These are phyloP conservation scores for Drosophila ironensis DNA, from an alignment of 1,140 invertebrate genomes.

Conservation along the genomic window DNA sequence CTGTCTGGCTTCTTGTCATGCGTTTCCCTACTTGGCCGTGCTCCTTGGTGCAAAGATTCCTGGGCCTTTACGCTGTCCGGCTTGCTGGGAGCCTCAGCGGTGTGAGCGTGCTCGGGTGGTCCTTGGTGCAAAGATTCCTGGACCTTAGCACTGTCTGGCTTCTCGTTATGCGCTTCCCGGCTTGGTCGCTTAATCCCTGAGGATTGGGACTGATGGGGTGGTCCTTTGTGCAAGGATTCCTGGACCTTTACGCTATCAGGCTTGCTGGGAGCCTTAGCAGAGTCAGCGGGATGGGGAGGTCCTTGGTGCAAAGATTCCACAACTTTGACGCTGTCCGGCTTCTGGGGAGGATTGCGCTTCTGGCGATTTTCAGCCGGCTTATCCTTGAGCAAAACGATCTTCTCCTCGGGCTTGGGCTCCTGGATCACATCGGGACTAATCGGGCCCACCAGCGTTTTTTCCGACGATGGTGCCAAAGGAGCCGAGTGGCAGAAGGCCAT, in stretches of 20 bases:
- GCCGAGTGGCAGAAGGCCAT: constrained; percentile 39
- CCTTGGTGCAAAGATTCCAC: too few relatives aligned
- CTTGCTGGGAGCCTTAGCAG: too few relatives aligned
- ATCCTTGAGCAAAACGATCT: constrained; percentile 24
- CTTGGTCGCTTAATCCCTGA: too few relatives aligned
- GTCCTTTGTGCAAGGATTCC: too few relatives aligned
- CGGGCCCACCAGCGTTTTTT: constrained; percentile 5
- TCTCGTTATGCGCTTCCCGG: neutral
- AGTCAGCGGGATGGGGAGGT: too few relatives aligned
- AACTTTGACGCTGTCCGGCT: neutral
- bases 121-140: too few relatives aligned
- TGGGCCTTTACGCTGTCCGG: too few relatives aligned
- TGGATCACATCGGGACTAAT: constrained; percentile 48
- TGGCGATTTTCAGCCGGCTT: constrained; percentile 6
- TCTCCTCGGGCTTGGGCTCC: constrained; percentile 45
- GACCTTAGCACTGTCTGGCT: neutral
- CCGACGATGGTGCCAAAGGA: constrained; percentile 31
- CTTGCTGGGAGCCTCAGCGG: neutral
- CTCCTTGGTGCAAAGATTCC: too few relatives aligned
- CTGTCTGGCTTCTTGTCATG: neutral
- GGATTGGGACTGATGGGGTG: too few relatives aligned
- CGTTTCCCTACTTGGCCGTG: too few relatives aligned
- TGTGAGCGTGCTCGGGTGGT: too few relatives aligned
- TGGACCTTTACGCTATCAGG: neutral
- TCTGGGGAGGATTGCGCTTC: constrained; percentile 23